These are phyloP conservation scores for Ia io DNA, from an alignment of 2,113 vertebrate species.

Conservation along the genomic window DNA sequence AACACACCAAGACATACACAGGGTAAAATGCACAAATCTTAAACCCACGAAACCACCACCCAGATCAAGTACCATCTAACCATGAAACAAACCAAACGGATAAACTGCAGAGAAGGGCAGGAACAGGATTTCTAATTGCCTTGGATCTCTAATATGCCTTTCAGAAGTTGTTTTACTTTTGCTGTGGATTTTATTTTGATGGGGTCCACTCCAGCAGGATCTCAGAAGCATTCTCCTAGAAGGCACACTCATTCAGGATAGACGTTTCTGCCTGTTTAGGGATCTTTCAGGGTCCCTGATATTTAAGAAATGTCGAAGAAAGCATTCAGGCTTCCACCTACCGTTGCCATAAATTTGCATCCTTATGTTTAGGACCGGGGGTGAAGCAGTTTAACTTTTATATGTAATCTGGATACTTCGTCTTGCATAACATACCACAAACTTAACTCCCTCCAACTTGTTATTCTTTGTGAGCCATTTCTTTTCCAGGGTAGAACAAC, in stretches of 20 bases:
- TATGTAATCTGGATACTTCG: not conserved
- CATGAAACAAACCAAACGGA: not conserved
- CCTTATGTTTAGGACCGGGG: not conserved
- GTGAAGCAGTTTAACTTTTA: conserved; percentile 3
- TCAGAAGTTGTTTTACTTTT: not conserved
- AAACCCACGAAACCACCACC: not conserved
- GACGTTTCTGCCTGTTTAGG: not conserved
- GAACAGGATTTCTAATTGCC: not conserved
- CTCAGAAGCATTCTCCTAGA: not conserved
- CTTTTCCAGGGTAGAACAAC: not conserved
- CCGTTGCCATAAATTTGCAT: not conserved
- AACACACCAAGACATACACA: conserved; percentile 6
- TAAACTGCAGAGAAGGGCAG: not conserved
- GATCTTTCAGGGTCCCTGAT: not conserved
- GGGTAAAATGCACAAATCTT: not conserved
- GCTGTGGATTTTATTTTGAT: not conserved
- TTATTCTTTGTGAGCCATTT: not conserved
- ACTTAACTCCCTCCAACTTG: not conserved
- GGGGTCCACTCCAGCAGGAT: not conserved
- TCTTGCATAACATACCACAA: not conserved
- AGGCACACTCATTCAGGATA: not conserved
- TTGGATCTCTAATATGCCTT: not conserved
- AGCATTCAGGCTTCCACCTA: not conserved
- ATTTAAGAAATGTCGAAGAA: conserved; percentile 11
- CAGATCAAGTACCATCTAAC: not conserved